These are phyloP conservation scores for Sinopyrophorus schimmeli DNA, from an alignment of 2,888 invertebrate species.

Conservation along the genomic window DNA sequence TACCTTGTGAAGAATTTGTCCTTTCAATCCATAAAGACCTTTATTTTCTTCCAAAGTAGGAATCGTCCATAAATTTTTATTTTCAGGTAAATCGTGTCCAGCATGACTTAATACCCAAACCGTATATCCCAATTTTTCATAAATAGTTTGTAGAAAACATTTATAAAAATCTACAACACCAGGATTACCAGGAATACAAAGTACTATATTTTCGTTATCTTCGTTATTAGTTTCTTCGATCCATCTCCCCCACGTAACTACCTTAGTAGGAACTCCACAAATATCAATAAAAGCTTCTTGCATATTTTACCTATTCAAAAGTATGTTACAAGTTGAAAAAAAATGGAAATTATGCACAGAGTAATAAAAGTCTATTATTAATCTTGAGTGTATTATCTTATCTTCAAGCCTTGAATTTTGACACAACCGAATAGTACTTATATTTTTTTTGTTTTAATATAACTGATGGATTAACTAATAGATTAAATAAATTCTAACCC, in stretches of 20 bases:
- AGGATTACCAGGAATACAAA: slow-evolving; percentile 87
- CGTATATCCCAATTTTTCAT: slow-evolving; percentile 64
- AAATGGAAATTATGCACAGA: not conserved
- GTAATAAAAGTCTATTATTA: no score
- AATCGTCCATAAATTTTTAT: slow-evolving; percentile 54
- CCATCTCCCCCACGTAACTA: slow-evolving; percentile 74
- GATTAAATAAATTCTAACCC: no score
- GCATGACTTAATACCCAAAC: slow-evolving; percentile 82
- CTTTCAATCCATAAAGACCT: slow-evolving; percentile 71
- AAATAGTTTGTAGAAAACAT: slow-evolving; percentile 68
- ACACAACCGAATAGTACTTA: no score
- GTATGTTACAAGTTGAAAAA: not conserved
- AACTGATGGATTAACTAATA: no score
- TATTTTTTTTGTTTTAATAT: no score
- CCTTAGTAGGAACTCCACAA: slow-evolving; percentile 70
- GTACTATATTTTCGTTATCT: slow-evolving; percentile 65
- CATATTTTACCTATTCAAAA: no score
- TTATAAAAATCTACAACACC: slow-evolving; percentile 82
- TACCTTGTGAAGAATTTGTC: slow-evolving; percentile 80
- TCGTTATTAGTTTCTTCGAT: slow-evolving; percentile 63
- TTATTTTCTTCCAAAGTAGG: slow-evolving; percentile 60
- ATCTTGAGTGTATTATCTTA: no score
- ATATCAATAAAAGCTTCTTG: slow-evolving; percentile 58
- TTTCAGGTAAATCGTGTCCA: slow-evolving; percentile 75
- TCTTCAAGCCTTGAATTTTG: no score